Conservation (phyloP, 2,888 invertebrate species). For the Glyphotaelius pellucidus region DNA sequence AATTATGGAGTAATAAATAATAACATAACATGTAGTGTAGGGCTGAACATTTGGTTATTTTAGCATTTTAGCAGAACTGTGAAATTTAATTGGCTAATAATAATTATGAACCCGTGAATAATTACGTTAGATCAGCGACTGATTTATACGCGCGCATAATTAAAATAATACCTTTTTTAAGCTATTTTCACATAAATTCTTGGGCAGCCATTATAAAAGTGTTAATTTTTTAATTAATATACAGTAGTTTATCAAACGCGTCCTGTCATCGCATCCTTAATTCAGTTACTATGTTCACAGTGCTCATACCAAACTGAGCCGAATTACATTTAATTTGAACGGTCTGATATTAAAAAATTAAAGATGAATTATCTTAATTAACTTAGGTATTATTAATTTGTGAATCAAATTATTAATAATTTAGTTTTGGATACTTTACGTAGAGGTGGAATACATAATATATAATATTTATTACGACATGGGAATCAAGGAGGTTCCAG, state of each 20-base stretch:
- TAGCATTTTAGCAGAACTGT: neutral
- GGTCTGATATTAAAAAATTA: slow-evolving; percentile 17
- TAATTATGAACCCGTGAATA: slow-evolving; percentile 14
- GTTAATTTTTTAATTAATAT: slow-evolving; percentile 54
- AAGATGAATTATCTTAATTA: slow-evolving; percentile 35
- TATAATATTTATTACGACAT: neutral
- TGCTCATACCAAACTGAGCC: neutral
- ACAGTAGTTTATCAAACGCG: slow-evolving; percentile 22
- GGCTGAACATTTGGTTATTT: neutral
- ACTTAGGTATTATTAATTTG: neutral
- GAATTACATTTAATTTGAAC: slow-evolving; percentile 15
- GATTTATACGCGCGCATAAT: slow-evolving; percentile 26
- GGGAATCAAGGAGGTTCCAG: neutral
- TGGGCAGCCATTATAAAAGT: slow-evolving; percentile 2
- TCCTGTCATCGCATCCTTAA: slow-evolving; percentile 50
- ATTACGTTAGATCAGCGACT: neutral
- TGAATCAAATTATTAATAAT: slow-evolving; percentile 10
- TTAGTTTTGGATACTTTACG: neutral
- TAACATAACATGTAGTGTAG: neutral
- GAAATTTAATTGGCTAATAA: slow-evolving; percentile 23
- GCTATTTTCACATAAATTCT: neutral
- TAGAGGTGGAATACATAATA: neutral
- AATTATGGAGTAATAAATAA: neutral
- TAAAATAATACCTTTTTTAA: slow-evolving; percentile 6
- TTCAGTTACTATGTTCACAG: neutral